These are phyloP conservation scores for Columba janthina DNA, from an alignment of 2,113 vertebrate species.

Conservation along the genomic window DNA sequence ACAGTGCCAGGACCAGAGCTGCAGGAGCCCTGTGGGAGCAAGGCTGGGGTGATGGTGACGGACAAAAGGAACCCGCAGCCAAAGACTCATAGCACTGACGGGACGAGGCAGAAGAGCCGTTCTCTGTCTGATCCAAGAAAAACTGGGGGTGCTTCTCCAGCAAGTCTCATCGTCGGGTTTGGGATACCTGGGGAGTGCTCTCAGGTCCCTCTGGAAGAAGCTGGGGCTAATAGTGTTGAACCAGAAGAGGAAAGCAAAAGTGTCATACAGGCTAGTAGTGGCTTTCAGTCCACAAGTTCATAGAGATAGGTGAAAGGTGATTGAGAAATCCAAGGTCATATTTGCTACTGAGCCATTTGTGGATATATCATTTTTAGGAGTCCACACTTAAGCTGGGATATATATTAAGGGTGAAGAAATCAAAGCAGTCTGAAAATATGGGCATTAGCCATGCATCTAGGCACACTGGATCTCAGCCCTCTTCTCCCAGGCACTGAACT, in stretches of 20 bases:
- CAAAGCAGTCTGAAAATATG: not conserved
- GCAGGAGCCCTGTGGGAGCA: rapidly evolving
- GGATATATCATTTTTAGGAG: not conserved
- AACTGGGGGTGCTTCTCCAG: not conserved
- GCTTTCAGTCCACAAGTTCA: not conserved
- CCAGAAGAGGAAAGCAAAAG: not conserved
- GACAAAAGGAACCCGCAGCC: not conserved
- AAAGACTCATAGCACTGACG: rapidly evolving
- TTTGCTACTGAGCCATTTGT: not conserved
- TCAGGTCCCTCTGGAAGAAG: not conserved
- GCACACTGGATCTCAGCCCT: not conserved
- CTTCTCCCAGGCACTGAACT: not conserved
- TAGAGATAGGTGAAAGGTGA: not conserved
- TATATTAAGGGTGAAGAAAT: not conserved
- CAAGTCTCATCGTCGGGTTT: not conserved
- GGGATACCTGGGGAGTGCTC: not conserved
- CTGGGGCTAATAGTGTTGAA: rapidly evolving
- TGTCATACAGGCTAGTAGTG: no score
- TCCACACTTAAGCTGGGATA: not conserved
- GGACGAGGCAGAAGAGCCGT: rapidly evolving
- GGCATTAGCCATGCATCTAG: not conserved
- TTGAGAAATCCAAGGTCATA: not conserved
- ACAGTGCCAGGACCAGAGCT: rapidly evolving
- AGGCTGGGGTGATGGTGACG: not conserved
- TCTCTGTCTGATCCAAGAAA: rapidly evolving